Evolutionary conservation across 2,797 vertebrate genomes (phyloP).

Genomic region (Adelosebastes latens): DNA sequence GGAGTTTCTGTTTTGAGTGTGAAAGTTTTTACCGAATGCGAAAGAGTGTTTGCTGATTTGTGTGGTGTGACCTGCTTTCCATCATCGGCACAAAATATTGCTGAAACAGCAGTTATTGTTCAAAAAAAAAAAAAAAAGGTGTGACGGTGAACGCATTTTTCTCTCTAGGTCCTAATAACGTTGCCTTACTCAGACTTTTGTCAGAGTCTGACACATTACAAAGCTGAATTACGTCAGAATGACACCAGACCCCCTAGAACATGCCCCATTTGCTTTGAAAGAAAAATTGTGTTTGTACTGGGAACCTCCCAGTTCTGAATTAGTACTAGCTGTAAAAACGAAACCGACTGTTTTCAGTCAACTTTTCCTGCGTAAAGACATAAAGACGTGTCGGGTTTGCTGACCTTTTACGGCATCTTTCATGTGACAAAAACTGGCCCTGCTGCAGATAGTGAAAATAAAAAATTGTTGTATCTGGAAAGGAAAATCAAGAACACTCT

Average conservation of each 20-base stretch:
- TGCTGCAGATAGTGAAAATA: slow-evolving; percentile 28
- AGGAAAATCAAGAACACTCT: slow-evolving; percentile 39
- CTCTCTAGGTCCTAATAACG: not conserved
- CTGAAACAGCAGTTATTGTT: slow-evolving; percentile 8
- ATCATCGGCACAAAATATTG: slow-evolving; percentile 33
- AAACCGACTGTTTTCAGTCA: not conserved
- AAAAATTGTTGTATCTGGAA: slow-evolving; percentile 45
- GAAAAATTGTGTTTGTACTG: not conserved
- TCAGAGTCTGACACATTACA: not conserved
- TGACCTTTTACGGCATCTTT: slow-evolving; percentile 28
- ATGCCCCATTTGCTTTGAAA: too few species aligned
- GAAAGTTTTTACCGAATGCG: slow-evolving; percentile 4
- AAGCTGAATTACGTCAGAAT: not conserved
- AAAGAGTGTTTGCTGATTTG: slow-evolving; percentile 22
- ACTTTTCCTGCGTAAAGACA: not conserved
- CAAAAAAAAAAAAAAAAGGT: not conserved
- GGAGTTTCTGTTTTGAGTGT: slow-evolving; percentile 33
- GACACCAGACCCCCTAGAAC: not conserved
- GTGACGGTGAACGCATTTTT: not conserved
- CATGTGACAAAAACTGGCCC: slow-evolving; percentile 32
- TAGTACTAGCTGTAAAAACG: not conserved
- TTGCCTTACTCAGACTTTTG: not conserved
- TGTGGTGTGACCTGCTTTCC: slow-evolving; percentile 19
- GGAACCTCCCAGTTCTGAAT: not conserved
- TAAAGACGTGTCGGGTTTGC: not conserved